Percentiles rank a stretch among this genome's conserved stretches.
Conservation (phyloP, 2,113 vertebrate genomes). For the Dromiciops gliroides region DNA sequence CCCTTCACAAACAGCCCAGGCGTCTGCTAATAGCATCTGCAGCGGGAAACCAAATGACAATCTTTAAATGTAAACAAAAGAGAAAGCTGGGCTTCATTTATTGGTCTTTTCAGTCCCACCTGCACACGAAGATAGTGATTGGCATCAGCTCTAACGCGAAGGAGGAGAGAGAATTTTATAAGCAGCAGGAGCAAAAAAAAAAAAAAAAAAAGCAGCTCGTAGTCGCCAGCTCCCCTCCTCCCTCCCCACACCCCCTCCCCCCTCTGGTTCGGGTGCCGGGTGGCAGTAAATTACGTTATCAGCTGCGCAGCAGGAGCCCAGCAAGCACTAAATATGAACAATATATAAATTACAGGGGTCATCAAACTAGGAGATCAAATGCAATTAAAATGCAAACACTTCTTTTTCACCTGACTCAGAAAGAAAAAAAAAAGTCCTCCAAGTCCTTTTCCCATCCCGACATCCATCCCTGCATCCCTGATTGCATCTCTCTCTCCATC, state of each 20-base stretch:
- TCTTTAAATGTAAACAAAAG: constrained; percentile 63
- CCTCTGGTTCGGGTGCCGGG: constrained; percentile 5
- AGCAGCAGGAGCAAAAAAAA: constrained; percentile 60
- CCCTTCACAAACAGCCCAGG: not conserved
- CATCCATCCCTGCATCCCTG: not conserved
- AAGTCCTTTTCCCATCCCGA: constrained; percentile 15
- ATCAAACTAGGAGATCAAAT: constrained; percentile 78
- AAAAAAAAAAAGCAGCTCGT: constrained; percentile 53
- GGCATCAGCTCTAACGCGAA: constrained; percentile 43
- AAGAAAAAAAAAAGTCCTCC: constrained; percentile 54
- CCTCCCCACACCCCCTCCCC: too few species aligned
- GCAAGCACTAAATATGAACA: constrained; percentile 83
- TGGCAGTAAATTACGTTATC: constrained; percentile 84
- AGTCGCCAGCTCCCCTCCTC: not conserved
- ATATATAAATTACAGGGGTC: constrained; percentile 84
- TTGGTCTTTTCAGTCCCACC: constrained; percentile 29
- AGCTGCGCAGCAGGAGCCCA: constrained; percentile 83
- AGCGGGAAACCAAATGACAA: constrained; percentile 27
- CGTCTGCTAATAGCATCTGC: not conserved
- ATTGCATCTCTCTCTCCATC: not conserved
- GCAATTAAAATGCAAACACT: constrained; percentile 85
- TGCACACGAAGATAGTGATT: constrained; percentile 54
- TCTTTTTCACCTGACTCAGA: constrained; percentile 77
- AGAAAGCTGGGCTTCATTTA: not conserved
- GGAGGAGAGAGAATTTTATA: constrained; percentile 58